These are phyloP conservation scores for Drosophila longiperda DNA, from an alignment of 2,888 invertebrate species.

Conservation along the genomic window DNA sequence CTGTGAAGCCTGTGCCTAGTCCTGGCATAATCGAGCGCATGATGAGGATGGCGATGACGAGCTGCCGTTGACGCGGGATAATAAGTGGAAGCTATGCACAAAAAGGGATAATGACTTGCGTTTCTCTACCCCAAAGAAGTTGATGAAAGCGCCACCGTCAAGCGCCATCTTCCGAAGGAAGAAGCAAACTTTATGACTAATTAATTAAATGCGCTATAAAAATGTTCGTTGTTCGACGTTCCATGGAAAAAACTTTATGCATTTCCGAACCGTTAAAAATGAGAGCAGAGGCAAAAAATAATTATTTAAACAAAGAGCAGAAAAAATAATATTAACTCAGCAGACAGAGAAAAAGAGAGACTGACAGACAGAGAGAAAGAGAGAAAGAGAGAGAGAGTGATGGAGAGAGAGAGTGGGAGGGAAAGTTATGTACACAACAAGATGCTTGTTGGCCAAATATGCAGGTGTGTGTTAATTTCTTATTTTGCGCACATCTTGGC, in stretches of 20 bases:
- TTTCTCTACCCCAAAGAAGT: constrained; percentile 18
- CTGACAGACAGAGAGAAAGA: constrained; percentile 1
- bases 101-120: constrained; percentile 71
- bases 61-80: constrained; percentile 66
- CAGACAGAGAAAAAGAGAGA: background rate
- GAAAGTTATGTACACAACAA: constrained; percentile 57
- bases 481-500: constrained; percentile 19
- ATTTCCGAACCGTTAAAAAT: constrained; percentile 60
- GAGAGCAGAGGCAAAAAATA: constrained; percentile 41
- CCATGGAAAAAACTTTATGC: constrained; percentile 63
- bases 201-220: constrained; percentile 80
- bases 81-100: constrained; percentile 59
- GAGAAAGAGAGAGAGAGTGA: background rate
- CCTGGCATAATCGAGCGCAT: constrained; percentile 63
- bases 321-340: constrained; percentile 35
- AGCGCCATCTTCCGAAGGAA: constrained; percentile 52
- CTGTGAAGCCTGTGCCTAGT: constrained; percentile 12
- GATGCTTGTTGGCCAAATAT: constrained; percentile 58
- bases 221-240: constrained; percentile 52
- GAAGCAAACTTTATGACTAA: constrained; percentile 78
- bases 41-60: constrained; percentile 67
- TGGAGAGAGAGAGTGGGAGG: background rate
- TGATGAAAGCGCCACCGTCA: constrained; percentile 46
- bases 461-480: constrained; percentile 36
- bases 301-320: constrained; percentile 55